A percentile compares a stretch with the other conserved stretches of the same genome.
phyloP scores from a whole-genome alignment of 2,797 vertebrate genomes.

The Anguilla obscura region DNA sequence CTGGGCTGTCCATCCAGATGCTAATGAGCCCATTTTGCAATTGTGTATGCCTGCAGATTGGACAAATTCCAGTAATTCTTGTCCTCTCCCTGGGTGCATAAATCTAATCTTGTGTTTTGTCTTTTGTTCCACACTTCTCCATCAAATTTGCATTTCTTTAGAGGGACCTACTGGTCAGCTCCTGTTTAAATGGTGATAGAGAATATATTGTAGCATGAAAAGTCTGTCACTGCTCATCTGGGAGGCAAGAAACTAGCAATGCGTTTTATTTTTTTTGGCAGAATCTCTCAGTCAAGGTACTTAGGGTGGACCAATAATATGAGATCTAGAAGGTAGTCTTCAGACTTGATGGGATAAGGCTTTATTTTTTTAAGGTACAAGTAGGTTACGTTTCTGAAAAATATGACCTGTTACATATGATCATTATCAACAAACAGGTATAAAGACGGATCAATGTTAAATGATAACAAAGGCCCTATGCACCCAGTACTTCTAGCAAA shows the following conservation, averaged over 20 bases:
- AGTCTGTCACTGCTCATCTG: not conserved
- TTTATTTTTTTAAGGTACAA: not conserved
- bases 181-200: not conserved
- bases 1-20: not conserved
- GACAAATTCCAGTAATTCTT: not conserved
- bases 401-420: too few species aligned
- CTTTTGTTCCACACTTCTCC: too few species aligned
- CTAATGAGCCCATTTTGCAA: not conserved
- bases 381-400: too few species aligned
- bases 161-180: too few species aligned
- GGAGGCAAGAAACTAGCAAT: not conserved
- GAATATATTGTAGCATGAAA: not conserved
- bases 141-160: too few species aligned
- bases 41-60: not conserved
- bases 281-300: too few species aligned
- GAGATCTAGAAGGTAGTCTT: not conserved
- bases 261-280: not conserved
- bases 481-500: not conserved
- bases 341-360: not conserved
- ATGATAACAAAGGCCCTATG: not conserved
- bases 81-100: not conserved
- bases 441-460: not conserved
- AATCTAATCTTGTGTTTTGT: too few species aligned
- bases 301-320: not conserved
- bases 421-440: too few species aligned